Evolutionary conservation across 2,888 invertebrate species (phyloP).

Genomic region (Hyalella azteca): DNA sequence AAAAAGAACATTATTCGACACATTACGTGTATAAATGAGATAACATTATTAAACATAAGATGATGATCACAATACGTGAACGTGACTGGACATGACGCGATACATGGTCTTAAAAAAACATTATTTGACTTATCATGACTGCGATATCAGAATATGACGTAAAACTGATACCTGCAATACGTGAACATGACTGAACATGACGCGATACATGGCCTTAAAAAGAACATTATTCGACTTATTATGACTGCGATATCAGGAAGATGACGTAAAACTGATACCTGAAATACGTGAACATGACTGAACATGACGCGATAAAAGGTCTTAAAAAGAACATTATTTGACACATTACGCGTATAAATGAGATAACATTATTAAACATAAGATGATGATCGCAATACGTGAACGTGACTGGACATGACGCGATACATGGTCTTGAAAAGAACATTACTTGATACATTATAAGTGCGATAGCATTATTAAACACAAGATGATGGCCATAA

Average conservation of each 20-base stretch:
- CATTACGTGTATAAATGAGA: neutral
- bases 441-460: neutral
- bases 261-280: slow-evolving; percentile 18
- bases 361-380: neutral
- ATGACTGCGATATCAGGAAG: neutral
- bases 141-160: slow-evolving; percentile 17
- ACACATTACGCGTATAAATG: neutral
- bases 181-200: neutral
- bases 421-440: neutral
- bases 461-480: neutral
- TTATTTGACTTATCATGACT: neutral
- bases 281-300: neutral
- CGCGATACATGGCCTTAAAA: neutral
- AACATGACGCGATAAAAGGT: neutral
- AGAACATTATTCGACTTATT: neutral
- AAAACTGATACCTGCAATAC: neutral
- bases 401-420: neutral
- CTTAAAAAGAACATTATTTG: neutral
- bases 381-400: neutral
- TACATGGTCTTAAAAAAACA: neutral
- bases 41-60: neutral
- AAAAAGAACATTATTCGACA: neutral
- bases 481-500: neutral
- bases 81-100: neutral
- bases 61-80: neutral